Evolutionary conservation across 2,888 invertebrate genomes (phyloP).

Genomic region (Ophioninae sp.): DNA sequence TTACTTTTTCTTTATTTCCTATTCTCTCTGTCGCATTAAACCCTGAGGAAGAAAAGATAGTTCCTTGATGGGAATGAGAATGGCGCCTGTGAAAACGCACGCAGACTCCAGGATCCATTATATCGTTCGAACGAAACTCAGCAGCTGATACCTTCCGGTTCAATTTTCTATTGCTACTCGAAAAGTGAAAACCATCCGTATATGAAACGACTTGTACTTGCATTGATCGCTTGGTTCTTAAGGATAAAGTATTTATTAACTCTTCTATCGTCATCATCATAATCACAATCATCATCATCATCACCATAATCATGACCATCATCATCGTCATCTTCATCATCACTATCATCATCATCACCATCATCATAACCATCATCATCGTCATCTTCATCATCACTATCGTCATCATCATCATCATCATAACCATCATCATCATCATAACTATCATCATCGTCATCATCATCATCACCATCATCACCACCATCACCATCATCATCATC

Average conservation of each 20-base stretch:
- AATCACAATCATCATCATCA: background rate
- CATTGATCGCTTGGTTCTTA: background rate
- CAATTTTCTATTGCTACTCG: background rate
- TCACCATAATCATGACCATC: no score
- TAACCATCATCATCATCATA: background rate
- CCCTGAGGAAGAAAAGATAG: slow-evolving; percentile 7
- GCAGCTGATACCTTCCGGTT: background rate
- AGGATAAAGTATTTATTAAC: background rate
- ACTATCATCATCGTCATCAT: background rate
- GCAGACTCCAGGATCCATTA: background rate
- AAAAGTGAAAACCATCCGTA: slow-evolving; percentile 4
- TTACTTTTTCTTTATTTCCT: slow-evolving; percentile 18
- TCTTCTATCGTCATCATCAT: background rate
- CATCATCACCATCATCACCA: background rate
- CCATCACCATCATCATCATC: background rate
- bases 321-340: no score
- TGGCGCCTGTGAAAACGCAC: background rate
- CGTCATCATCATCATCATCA: no score
- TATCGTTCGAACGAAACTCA: background rate
- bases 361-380: no score
- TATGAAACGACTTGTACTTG: background rate
- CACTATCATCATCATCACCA: no score
- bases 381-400: no score
- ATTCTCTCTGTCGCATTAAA: slow-evolving; percentile 15
- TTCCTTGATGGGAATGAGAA: slow-evolving; percentile 6